Evolutionary conservation across 2,888 invertebrate species (phyloP).

Genomic region (Prosapia bicincta): DNA sequence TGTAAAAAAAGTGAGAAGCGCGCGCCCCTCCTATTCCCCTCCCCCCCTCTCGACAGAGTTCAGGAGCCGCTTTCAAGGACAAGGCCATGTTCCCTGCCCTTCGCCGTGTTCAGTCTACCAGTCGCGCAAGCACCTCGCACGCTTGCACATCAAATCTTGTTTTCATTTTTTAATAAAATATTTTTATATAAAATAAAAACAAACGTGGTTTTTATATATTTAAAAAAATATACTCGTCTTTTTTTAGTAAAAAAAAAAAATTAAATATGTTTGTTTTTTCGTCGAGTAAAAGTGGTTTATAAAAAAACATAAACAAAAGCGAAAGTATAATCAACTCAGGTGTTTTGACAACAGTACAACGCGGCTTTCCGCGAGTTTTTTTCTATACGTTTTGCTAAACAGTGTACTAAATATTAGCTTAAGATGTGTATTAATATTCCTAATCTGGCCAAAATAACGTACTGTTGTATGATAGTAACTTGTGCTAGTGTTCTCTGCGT

Average conservation of each 20-base stretch:
- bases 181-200: neutral
- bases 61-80: constrained; percentile 39
- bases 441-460: neutral
- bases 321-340: neutral
- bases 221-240: neutral
- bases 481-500: neutral
- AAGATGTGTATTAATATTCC: neutral
- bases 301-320: neutral
- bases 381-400: neutral
- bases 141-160: constrained; percentile 4
- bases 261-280: neutral
- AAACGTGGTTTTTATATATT: neutral
- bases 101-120: constrained; percentile 18
- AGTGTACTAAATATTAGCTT: neutral
- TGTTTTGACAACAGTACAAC: neutral
- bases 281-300: neutral
- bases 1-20: constrained; percentile 7
- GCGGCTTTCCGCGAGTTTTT: neutral
- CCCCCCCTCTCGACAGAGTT: constrained; percentile 32
- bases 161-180: constrained; percentile 9
- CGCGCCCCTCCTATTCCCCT: constrained; percentile 25
- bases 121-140: constrained; percentile 19
- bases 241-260: neutral
- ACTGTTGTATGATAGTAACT: neutral
- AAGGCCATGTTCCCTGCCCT: constrained; percentile 36